Base-by-base conservation (phyloP, 2,113 vertebrate genomes). In the Archilochus colubris region DNA sequence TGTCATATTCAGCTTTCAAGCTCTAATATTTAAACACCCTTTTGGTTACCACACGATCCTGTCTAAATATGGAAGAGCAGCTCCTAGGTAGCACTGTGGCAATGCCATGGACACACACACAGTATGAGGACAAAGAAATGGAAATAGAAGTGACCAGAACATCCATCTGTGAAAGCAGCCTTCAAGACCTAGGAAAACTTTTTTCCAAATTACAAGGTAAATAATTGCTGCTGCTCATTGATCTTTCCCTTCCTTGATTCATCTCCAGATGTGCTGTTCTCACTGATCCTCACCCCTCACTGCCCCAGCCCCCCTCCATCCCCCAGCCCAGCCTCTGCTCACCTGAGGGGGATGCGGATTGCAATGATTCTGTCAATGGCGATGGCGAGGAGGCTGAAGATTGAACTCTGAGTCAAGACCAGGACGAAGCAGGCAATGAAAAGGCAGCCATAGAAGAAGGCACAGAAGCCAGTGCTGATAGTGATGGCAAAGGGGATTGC, bases 331-430 rank as follows among this genome's bases (percentile, higher is more conserved):
- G 3, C 5, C 54, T 0, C 0, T 3, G 46, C 98, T 98, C 86
- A 99, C 99, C 99, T 98, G 95, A 99, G 99, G 0, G 99, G 99
- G 11, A 99, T 97, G 89, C 98, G 98, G 98, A 99, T 99, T 15
- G 99, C 99, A 3, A 99, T 99, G 97, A 99, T 99, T 46, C 99
- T 98, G 97, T 99, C 99, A 5, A 99, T 98, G 69, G 99, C 99
- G 1, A 99, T 99, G 48, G 99, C 99, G 15, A 99, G 97, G 88
- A 99, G 98, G 96, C 99, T 99, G 98, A 99, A 99, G 98, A 99
- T 99, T 40, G 99, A 99, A 91, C 98, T 99, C 98, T 99, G 99
- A 0, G 99, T 99, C 97, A 99, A 97, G 61, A 99, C 98, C 95
- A 99, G 97, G 51, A 99, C 98, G 3, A 99, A 99, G 97, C 99